Percentiles rank a stretch among this genome's conserved stretches.
Evolutionary conservation across 2,113 vertebrate species (phyloP).

Genomic region (Felis catus): F.catus_Fca126_mat1.0 CM031419.1:213839001-213839500

Average conservation of each 20-base stretch:
- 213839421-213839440: not conserved
- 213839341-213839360: not conserved
- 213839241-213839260: not conserved
- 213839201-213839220: not conserved
- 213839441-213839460: not conserved
- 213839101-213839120: not conserved
- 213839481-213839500: not conserved
- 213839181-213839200: not conserved
- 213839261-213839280: not conserved
- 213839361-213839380: not conserved
- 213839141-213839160: not conserved
- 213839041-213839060: not conserved
- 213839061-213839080: not conserved
- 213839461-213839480: not conserved
- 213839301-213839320: not conserved
- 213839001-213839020: not conserved
- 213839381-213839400: not conserved
- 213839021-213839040: not conserved
- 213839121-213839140: not conserved
- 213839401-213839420: not conserved
- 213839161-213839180: not conserved
- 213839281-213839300: not conserved
- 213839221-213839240: not conserved
- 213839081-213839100: not conserved
- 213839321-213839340: not conserved